Conservation (phyloP, 2,888 invertebrate genomes). For the Hedychridium roseum region DNA sequence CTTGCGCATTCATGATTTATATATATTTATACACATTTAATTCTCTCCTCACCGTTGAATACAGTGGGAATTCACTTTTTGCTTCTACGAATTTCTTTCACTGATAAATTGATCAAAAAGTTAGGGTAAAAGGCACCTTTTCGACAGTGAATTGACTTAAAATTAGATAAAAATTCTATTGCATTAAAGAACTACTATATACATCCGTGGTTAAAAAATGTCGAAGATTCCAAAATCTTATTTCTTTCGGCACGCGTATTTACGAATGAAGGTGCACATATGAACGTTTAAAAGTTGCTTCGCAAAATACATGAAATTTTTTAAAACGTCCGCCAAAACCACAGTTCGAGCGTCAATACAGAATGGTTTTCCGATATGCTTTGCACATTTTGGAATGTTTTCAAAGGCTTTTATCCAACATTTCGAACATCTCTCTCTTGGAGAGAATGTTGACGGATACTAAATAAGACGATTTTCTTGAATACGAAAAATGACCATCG, state of each 20-base stretch:
- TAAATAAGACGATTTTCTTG: no score
- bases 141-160: constrained; percentile 54
- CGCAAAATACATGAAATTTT: constrained; percentile 43
- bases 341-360: no score
- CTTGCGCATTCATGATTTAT: constrained; percentile 3
- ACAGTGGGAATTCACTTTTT: constrained; percentile 8
- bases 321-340: no score
- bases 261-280: constrained; percentile 35
- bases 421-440: no score
- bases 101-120: constrained; percentile 32
- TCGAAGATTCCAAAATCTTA: constrained; percentile 39
- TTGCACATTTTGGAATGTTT: no score
- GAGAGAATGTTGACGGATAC: no score
- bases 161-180: constrained; percentile 57
- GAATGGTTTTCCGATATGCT: no score
- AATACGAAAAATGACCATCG: no score
- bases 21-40: constrained; percentile 3
- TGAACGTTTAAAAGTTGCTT: constrained; percentile 39
- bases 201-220: constrained; percentile 48
- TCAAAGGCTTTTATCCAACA: no score
- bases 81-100: constrained; percentile 8
- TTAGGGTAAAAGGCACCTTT: constrained; percentile 57
- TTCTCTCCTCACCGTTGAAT: background rate
- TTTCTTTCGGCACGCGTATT: constrained; percentile 33
- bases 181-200: constrained; percentile 60